phyloP scores from a whole-genome alignment of 2,888 invertebrate species.

The Aphodius granarius region DNA sequence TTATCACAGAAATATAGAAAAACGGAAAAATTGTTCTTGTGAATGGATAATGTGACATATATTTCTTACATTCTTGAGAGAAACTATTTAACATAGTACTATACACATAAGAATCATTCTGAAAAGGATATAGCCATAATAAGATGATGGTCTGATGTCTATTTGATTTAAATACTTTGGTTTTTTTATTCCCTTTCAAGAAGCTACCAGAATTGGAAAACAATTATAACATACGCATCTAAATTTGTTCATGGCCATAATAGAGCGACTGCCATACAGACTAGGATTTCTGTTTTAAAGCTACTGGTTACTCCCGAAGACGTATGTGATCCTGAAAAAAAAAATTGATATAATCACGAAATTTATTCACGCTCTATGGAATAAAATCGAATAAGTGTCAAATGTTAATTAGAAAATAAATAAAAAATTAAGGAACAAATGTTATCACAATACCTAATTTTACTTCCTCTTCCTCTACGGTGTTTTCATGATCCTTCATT shows the following conservation, averaged over 20 bases:
- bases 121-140: background rate
- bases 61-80: background rate
- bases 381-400: no score
- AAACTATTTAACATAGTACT: background rate
- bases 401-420: no score
- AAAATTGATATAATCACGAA: background rate
- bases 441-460: background rate
- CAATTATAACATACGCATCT: background rate
- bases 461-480: background rate
- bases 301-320: background rate
- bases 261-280: background rate
- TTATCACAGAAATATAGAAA: conserved; percentile 6
- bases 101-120: background rate
- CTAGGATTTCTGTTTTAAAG: background rate
- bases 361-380: no score
- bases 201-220: conserved; percentile 9
- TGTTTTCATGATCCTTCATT: background rate
- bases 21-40: background rate
- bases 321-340: conserved; percentile 3
- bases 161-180: conserved; percentile 11
- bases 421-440: background rate
- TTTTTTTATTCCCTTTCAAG: conserved; percentile 2
- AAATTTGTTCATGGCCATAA: background rate
- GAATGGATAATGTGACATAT: background rate
- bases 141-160: background rate